Conservation (phyloP, 2,113 vertebrate genomes). For the Falcunculus frontatus region DNA sequence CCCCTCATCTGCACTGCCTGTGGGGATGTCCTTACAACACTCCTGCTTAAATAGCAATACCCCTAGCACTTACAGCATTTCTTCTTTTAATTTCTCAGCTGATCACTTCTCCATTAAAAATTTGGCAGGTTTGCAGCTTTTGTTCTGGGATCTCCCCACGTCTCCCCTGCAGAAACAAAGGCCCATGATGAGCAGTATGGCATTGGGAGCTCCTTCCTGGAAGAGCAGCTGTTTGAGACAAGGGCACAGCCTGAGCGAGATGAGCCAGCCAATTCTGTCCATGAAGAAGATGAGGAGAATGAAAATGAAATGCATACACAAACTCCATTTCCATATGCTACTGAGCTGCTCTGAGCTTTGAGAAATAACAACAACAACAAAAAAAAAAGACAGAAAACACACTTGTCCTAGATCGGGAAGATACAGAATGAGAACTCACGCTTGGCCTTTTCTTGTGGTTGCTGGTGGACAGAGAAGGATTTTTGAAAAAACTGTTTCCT, state of each 20-base stretch:
- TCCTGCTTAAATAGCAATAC: neutral
- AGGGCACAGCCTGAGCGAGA: neutral
- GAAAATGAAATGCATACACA: neutral
- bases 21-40: neutral
- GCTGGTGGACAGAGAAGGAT: neutral
- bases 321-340: neutral
- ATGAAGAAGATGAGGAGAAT: neutral
- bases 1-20: neutral
- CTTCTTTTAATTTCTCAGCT: neutral
- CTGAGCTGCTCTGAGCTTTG: constrained; percentile 44
- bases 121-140: constrained; percentile 79
- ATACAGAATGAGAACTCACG: neutral
- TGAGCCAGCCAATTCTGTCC: neutral
- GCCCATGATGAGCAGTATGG: constrained; percentile 70
- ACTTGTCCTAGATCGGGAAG: neutral
- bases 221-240: constrained; percentile 70
- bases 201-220: constrained; percentile 70
- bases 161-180: constrained; percentile 70
- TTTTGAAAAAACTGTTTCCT: neutral
- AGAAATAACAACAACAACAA: neutral
- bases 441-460: neutral
- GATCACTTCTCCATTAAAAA: neutral
- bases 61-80: neutral
- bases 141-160: constrained; percentile 70
- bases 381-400: neutral